Evolutionary conservation across 2,888 invertebrate genomes (phyloP), one percentile per base, ranked within the genome.

Genomic region (Perithous albicinctus): DNA sequence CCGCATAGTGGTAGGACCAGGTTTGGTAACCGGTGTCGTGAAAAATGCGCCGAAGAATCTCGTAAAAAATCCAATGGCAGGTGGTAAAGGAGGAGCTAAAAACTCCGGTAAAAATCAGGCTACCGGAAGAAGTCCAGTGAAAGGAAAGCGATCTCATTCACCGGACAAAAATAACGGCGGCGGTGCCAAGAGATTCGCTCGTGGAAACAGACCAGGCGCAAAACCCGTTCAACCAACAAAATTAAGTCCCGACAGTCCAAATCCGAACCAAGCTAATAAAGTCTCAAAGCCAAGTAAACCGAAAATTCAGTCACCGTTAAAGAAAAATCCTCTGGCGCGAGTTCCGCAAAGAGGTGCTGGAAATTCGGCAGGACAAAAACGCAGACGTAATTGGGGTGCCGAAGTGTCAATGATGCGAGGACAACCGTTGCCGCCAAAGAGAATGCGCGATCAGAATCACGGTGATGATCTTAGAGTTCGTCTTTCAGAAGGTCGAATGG

Each of bases 401-500:
- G 87, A 87, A 3, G 73, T 38, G 3, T 46, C 86, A 2, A 43
- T 84, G 2, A 69, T 87, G n/a, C 77, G 85, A 2, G 73, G 87
- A 0, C 88, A 88, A 82, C 86, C 87, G 0, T 35, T 88, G 29
- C 85, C 87, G 12, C 88, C 88, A 12, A 91, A 90, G 69, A 90
- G 88, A 38, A 63, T 84, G 15, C 87, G 88, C 1, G 90, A 90
- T 26, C 48, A 51, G 6, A 66, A 56, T 63, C 78, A 63, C 15
- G 10, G 43, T 7, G 75, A 83, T 10, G 91, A 92, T 84, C 80
- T 92, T 43, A 84, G 91, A 8, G 86, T 88, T 35, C 89, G 88
- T 76, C 80, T 92, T 2, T 89, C 90, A 2, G 86, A 83, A 23
- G 88, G 87, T 59, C 85, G 90, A 6, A 69, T 85, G 1, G 90